These are phyloP conservation scores for Alsophila aescularia DNA, from an alignment of 2,888 invertebrate genomes.

Conservation along the genomic window DNA sequence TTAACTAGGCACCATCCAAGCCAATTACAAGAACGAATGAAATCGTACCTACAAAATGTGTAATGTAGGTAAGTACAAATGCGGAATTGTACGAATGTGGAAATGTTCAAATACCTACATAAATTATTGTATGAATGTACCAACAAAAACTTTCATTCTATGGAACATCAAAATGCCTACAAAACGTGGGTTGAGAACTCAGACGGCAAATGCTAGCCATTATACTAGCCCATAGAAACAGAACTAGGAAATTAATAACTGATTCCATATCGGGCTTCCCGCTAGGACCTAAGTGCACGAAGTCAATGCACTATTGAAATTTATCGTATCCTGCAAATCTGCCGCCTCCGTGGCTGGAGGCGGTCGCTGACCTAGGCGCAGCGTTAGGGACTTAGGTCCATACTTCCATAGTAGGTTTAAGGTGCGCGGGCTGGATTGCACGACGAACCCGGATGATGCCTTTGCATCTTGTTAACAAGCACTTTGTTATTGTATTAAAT, in stretches of 20 bases:
- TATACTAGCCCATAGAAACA: constrained; percentile 12
- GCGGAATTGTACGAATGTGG: too few relatives aligned
- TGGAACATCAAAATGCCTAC: not conserved
- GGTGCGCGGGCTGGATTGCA: constrained; percentile 60
- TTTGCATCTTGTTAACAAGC: constrained; percentile 48
- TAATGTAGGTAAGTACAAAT: too few relatives aligned
- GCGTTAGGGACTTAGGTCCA: constrained; percentile 71
- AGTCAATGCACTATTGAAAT: constrained; percentile 82
- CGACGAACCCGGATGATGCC: constrained; percentile 73
- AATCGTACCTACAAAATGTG: too few relatives aligned
- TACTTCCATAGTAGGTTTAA: constrained; percentile 53
- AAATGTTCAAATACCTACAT: too few relatives aligned
- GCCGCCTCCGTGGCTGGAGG: constrained; percentile 66
- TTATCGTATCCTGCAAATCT: constrained; percentile 82
- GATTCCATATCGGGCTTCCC: constrained; percentile 40
- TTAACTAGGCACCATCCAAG: too few relatives aligned
- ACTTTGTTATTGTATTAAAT: constrained; percentile 37
- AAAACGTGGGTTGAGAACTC: not conserved
- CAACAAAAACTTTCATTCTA: too few relatives aligned
- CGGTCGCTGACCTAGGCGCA: constrained; percentile 75
- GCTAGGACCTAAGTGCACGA: constrained; percentile 55
- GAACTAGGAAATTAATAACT: constrained; percentile 18
- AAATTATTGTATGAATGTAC: too few relatives aligned
- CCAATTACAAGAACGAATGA: too few relatives aligned
- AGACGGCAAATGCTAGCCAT: not conserved